Evolutionary conservation across 37 sponge, comb jelly and placozoan species (phyloP).

Genomic region (Axinella damicornis): DNA sequence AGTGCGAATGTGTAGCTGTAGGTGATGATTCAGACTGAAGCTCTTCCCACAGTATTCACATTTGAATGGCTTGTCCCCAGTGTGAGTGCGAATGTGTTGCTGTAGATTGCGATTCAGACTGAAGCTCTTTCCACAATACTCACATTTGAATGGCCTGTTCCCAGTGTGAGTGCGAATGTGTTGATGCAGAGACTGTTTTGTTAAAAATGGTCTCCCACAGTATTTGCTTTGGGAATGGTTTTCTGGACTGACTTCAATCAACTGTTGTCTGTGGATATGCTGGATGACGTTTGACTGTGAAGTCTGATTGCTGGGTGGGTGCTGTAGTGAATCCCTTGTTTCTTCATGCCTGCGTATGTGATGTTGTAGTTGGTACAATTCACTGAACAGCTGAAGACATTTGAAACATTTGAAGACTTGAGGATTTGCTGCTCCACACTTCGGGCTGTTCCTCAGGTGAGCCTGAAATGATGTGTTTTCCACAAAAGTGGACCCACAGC

Average conservation of each 20-base stretch:
- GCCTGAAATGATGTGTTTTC: constrained; percentile 55
- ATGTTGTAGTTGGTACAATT: constrained; percentile 48
- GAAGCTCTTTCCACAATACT: constrained; percentile 57
- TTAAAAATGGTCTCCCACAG: too few species aligned
- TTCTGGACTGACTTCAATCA: neutral
- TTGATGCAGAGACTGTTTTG: constrained; percentile 74
- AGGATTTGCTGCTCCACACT: constrained; percentile 63
- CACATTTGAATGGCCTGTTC: constrained; percentile 31
- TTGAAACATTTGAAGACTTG: constrained; percentile 56
- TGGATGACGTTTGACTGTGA: neutral
- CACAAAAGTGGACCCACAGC: constrained; percentile 51
- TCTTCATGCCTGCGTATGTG: constrained; percentile 63
- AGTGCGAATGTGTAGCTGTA: constrained; percentile 77
- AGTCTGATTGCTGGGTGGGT: neutral
- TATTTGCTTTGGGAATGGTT: constrained; percentile 20
- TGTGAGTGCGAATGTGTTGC: too few species aligned
- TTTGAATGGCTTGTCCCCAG: constrained; percentile 51
- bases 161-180: constrained; percentile 63
- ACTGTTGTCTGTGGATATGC: neutral
- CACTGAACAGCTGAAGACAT: constrained; percentile 56
- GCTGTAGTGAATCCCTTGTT: too few species aligned
- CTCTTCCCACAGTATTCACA: constrained; percentile 50
- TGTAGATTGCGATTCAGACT: constrained; percentile 33
- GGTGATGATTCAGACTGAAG: constrained; percentile 27
- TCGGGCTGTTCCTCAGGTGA: constrained; percentile 46